These are phyloP conservation scores for Buathra laborator DNA, from an alignment of 2,888 invertebrate species.

Conservation along the genomic window DNA sequence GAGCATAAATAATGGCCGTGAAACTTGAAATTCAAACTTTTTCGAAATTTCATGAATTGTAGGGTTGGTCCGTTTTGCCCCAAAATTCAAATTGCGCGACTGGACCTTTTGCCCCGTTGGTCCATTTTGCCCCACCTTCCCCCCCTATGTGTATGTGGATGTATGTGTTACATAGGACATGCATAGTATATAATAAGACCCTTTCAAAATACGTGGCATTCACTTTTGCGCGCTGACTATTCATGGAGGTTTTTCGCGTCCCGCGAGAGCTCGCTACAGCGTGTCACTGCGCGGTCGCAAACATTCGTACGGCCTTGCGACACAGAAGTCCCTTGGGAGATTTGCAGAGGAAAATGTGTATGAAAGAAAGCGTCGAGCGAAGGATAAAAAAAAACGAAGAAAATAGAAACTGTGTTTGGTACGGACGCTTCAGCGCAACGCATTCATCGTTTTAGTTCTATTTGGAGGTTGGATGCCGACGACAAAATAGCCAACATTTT, in stretches of 20 bases:
- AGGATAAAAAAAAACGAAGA: constrained; percentile 5
- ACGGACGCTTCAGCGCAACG: too few species aligned
- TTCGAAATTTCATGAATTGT: too few species aligned
- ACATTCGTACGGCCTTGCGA: constrained; percentile 17
- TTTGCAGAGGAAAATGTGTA: constrained; percentile 14
- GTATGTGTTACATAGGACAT: background rate
- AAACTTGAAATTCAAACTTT: too few species aligned
- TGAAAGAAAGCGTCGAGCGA: background rate
- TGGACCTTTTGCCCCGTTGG: too few species aligned
- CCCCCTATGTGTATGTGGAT: background rate
- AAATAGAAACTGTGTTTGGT: background rate
- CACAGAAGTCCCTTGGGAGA: constrained; percentile 35
- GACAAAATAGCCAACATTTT: constrained; percentile 6
- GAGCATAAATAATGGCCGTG: too few species aligned
- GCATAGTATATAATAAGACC: constrained; percentile 1
- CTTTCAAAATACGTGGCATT: constrained; percentile 29
- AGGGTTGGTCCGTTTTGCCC: too few species aligned
- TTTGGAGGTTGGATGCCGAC: background rate
- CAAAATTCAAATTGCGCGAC: too few species aligned
- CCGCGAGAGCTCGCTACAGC: background rate
- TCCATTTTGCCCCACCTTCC: too few species aligned
- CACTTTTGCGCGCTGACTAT: constrained; percentile 47
- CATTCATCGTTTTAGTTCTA: background rate
- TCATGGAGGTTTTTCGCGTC: constrained; percentile 46
- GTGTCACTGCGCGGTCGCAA: constrained; percentile 26